Conservation (phyloP, 2,888 invertebrate genomes). For the Gisinianus flammeolus region DNA sequence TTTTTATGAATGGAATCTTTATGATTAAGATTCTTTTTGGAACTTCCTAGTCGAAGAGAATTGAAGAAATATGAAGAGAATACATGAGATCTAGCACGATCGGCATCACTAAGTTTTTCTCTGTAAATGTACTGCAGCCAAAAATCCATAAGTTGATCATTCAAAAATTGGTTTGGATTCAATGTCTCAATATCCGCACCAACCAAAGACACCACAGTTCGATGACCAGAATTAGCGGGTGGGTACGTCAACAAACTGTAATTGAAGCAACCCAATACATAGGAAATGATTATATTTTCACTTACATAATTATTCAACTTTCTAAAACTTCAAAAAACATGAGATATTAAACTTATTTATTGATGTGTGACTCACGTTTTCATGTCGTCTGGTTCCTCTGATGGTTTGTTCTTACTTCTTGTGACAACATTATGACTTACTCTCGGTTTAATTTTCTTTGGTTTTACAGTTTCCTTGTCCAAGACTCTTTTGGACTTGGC, state of each 20-base stretch:
- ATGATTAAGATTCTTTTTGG: background rate
- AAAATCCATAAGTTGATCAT: conserved; percentile 97
- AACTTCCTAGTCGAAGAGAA: background rate
- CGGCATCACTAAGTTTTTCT: conserved; percentile 67
- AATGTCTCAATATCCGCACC: conserved; percentile 80
- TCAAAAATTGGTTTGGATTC: conserved; percentile 90
- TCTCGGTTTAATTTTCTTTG: too few species aligned
- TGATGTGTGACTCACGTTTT: too few species aligned
- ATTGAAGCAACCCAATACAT: too few species aligned
- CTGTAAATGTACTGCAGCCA: conserved; percentile 75
- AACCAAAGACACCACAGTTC: background rate
- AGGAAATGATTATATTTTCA: too few species aligned
- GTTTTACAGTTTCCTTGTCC: too few species aligned
- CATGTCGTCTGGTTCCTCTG: too few species aligned
- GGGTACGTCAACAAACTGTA: background rate
- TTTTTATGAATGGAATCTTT: conserved; percentile 66
- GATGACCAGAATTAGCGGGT: background rate
- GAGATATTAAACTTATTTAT: too few species aligned
- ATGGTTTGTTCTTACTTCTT: too few species aligned
- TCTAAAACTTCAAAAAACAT: too few species aligned
- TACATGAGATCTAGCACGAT: conserved; percentile 84
- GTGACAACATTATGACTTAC: too few species aligned
- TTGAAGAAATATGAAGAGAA: conserved; percentile 96
- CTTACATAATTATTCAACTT: too few species aligned
- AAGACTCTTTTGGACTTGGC: too few species aligned